Evolutionary conservation across 1,140 invertebrate genomes (phyloP).

Genomic region (Lepeophtheirus salmonis): DNA sequence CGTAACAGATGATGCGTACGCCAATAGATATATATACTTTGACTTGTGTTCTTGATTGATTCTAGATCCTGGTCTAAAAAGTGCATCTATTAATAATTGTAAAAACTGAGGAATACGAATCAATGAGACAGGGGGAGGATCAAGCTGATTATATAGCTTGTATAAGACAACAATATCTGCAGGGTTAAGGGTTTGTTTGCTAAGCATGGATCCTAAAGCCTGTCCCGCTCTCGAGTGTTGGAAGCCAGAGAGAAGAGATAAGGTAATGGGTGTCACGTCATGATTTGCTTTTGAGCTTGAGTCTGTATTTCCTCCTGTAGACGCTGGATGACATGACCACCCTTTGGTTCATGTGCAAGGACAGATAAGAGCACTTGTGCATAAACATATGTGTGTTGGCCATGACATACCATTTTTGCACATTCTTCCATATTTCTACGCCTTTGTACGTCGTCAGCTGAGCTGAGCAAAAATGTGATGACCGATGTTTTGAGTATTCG

Average conservation of each 20-base stretch:
- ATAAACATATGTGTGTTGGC: constrained; percentile 94
- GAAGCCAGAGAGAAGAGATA: constrained; percentile 81
- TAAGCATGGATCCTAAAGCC: constrained; percentile 84
- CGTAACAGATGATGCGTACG: constrained; percentile 82
- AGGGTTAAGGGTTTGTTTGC: constrained; percentile 81
- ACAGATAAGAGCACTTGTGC: constrained; percentile 86
- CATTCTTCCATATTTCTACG: constrained; percentile 84
- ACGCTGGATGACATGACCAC: constrained; percentile 77
- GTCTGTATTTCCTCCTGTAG: constrained; percentile 85
- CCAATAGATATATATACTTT: constrained; percentile 86
- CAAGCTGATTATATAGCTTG: constrained; percentile 63
- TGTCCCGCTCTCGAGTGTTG: constrained; percentile 71
- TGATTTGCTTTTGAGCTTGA: constrained; percentile 72
- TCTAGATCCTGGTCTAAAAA: constrained; percentile 82
- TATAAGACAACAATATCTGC: constrained; percentile 86
- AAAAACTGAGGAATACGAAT: constrained; percentile 75
- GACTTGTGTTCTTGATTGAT: constrained; percentile 82
- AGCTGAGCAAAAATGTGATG: constrained; percentile 38
- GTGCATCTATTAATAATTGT: constrained; percentile 76
- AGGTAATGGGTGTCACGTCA: constrained; percentile 86
- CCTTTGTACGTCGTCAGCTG: constrained; percentile 67
- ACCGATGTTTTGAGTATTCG: constrained; percentile 88
- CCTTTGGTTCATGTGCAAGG: constrained; percentile 68
- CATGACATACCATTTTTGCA: constrained; percentile 96
- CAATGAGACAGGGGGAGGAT: constrained; percentile 83